Conservation (phyloP, 2,888 invertebrate species). For the Orchesellides sinensis region DNA sequence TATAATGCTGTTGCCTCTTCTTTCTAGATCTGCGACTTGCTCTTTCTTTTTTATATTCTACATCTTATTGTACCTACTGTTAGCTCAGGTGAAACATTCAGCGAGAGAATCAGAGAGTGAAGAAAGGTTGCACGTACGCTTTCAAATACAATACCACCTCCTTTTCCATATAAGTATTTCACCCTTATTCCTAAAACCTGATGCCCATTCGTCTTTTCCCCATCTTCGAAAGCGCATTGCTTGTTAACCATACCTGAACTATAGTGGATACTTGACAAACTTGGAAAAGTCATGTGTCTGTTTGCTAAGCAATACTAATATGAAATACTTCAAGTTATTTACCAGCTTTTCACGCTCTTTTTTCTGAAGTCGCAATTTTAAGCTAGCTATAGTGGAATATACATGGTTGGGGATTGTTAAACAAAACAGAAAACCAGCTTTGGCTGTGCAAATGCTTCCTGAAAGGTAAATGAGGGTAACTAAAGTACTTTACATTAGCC, state of each 20-base stretch:
- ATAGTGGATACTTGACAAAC: neutral
- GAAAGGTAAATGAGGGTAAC: conserved; percentile 9
- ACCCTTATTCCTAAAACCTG: conserved; percentile 7
- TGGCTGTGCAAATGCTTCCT: conserved; percentile 4
- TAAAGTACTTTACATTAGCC: conserved; percentile 16
- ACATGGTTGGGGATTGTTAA: no score
- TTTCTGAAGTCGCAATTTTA: neutral
- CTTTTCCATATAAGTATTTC: neutral
- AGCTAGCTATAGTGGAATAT: no score
- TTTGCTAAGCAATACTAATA: conserved; percentile 24
- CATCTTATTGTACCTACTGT: neutral
- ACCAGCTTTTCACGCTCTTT: neutral
- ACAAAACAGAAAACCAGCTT: neutral
- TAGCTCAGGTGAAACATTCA: conserved; percentile 31
- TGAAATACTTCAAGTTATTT: conserved; percentile 9
- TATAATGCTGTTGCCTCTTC: conserved; percentile 31
- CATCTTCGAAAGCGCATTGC: neutral
- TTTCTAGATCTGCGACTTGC: neutral
- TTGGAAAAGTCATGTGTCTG: conserved; percentile 2
- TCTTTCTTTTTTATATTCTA: neutral
- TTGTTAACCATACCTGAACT: neutral
- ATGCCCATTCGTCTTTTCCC: neutral
- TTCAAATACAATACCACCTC: neutral
- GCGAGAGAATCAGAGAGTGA: no score
- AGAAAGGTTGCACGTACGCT: no score